phyloP scores from a whole-genome alignment of 2,888 invertebrate genomes.

The Ophion ellenae region DNA sequence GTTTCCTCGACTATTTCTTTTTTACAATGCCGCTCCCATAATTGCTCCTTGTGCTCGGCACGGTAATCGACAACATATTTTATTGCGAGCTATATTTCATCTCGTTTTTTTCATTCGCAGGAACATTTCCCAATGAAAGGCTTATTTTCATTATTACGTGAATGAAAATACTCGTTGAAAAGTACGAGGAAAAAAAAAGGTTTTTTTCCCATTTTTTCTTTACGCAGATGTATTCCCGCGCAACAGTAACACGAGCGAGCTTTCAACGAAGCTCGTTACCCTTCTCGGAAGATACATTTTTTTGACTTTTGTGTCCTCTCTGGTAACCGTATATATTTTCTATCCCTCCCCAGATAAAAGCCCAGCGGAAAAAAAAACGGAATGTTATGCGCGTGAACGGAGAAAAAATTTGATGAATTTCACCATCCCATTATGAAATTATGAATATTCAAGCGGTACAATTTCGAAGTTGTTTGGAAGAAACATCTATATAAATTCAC shows the following conservation, averaged over 20 bases:
- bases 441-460: background rate
- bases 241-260: slow-evolving; percentile 31
- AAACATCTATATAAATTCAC: too few relatives aligned
- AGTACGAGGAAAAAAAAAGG: slow-evolving; percentile 17
- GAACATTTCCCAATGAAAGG: slow-evolving; percentile 61
- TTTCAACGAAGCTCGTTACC: slow-evolving; percentile 35
- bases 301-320: slow-evolving; percentile 67
- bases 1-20: slow-evolving; percentile 36
- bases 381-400: slow-evolving; percentile 13
- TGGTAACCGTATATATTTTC: slow-evolving; percentile 31
- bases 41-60: slow-evolving; percentile 43
- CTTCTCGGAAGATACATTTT: slow-evolving; percentile 62
- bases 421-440: background rate
- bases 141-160: slow-evolving; percentile 24
- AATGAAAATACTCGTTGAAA: slow-evolving; percentile 12
- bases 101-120: slow-evolving; percentile 41
- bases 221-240: slow-evolving; percentile 11
- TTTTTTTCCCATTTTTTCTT: background rate
- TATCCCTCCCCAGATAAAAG: slow-evolving; percentile 36
- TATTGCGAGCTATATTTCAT: slow-evolving; percentile 21
- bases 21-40: slow-evolving; percentile 39
- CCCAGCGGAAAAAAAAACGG: slow-evolving; percentile 43
- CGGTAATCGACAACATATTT: slow-evolving; percentile 45
- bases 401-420: slow-evolving; percentile 21
- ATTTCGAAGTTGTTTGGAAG: background rate